phyloP scores from a whole-genome alignment of 2,888 invertebrate genomes.

The Mantis religiosa region DNA sequence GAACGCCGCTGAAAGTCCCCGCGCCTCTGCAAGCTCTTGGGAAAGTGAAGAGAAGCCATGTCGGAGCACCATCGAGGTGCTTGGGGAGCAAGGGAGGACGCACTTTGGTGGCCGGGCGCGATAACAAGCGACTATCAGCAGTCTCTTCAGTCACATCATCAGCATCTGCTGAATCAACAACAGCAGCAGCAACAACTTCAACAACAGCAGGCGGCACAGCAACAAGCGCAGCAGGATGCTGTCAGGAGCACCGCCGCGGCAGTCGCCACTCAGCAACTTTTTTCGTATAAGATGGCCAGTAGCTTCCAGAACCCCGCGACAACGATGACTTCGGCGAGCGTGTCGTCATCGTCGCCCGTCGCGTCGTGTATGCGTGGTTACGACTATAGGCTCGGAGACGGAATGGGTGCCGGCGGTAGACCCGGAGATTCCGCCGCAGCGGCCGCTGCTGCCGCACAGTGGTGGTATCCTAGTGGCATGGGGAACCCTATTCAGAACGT shows the following conservation, averaged over 20 bases:
- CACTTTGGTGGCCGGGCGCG: constrained; percentile 54
- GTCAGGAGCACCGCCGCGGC: constrained; percentile 56
- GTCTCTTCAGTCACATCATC: constrained; percentile 49
- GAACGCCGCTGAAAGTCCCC: constrained; percentile 32
- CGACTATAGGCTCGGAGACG: constrained; percentile 22
- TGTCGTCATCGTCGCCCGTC: constrained; percentile 56
- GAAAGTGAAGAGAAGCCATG: constrained; percentile 42
- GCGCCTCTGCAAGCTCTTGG: constrained; percentile 23
- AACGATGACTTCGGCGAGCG: constrained; percentile 60
- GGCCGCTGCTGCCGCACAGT: constrained; percentile 26
- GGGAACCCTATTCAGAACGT: constrained; percentile 30
- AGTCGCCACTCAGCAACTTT: constrained; percentile 66
- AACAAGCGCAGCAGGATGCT: constrained; percentile 47
- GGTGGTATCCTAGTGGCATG: constrained; percentile 32
- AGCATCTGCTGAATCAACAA: constrained; percentile 50
- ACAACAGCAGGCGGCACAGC: constrained; percentile 48
- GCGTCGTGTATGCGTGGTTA: constrained; percentile 29
- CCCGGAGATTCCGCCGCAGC: constrained; percentile 2
- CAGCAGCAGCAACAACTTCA: constrained; percentile 38
- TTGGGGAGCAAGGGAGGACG: constrained; percentile 60
- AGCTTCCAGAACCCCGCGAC: constrained; percentile 71
- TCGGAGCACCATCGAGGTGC: constrained; percentile 62
- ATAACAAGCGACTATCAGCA: constrained; percentile 52
- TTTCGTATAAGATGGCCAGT: constrained; percentile 82
- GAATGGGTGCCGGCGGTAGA: constrained; percentile 21